Base-by-base conservation (phyloP, 2,797 vertebrate genomes). In the Champsocephalus gunnari region DNA sequence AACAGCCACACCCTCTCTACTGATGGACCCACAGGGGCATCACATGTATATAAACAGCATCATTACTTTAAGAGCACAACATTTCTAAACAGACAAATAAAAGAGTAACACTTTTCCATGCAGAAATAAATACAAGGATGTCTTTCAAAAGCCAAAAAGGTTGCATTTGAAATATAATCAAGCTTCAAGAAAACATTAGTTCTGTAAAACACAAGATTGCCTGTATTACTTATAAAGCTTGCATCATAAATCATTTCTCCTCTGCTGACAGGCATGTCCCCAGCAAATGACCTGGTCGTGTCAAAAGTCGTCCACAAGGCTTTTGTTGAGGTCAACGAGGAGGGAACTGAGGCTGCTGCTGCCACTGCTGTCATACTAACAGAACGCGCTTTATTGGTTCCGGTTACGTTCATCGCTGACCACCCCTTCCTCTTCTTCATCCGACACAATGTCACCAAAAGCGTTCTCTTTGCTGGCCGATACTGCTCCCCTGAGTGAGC, bases 231-330 rank as follows among this genome's bases (percentile, higher is more conserved):
- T n/a, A 24, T 43, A 47, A 7, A 32, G 13, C 53, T 14, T 3
- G 3, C 21, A 14, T 56, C 34, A 3, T 57, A 14, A 43, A 63
- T 28, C 4, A 28, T 61, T 21, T 70, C 9, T 51, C 12, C 32
- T 67, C 16, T 43, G 55, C 38, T 66, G 4, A 63, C 61, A 87
- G 95, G 93, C 34, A 96, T 98, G 81, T 96, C 96, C 3, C 14
- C 79, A 0, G 71, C 34, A 50, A 90, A 88, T 0, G 85, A 95
- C 12, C 88, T 97, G 63, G 75, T 88, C 0, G 51, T 98, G 14
- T 97, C 96, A 24, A 89, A 95, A 67, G 95, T 97, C 11, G 57
- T 95, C 21, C 97, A 98, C 88, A 97, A 97, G 88, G 91, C 95
- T 59, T 94, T 92, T 3, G 89, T 97, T 50, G 92, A 96, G 16